These are phyloP conservation scores for Xanthia togata DNA, from an alignment of 2,888 invertebrate species.

Conservation along the genomic window DNA sequence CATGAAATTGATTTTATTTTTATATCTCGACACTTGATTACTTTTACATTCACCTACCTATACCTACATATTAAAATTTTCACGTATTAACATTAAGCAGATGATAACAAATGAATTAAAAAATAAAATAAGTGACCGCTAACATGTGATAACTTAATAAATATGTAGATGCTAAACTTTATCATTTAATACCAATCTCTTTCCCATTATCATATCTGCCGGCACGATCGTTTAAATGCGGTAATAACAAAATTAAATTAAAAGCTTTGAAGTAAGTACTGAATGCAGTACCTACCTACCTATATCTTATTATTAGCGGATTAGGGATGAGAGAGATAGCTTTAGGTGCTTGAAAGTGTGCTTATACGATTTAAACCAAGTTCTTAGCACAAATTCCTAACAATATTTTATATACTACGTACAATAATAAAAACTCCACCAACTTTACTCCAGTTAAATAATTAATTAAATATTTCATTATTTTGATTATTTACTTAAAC, in stretches of 20 bases:
- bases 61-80: conserved; percentile 26
- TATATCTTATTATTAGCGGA: conserved; percentile 17
- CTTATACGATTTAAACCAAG: background rate
- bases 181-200: conserved; percentile 76
- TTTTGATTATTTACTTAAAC: background rate
- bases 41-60: conserved; percentile 6
- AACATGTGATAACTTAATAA: conserved; percentile 73
- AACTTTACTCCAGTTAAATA: background rate
- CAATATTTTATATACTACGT: background rate
- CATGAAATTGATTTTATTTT: conserved; percentile 31
- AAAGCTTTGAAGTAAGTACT: conserved; percentile 29
- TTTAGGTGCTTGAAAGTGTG: background rate
- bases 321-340: conserved; percentile 2
- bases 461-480: background rate
- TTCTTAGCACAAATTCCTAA: background rate
- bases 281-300: conserved; percentile 8
- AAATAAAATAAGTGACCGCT: conserved; percentile 78
- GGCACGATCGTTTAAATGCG: conserved; percentile 70
- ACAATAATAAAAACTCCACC: background rate
- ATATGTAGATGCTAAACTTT: conserved; percentile 72
- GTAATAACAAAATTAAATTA: conserved; percentile 38
- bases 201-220: conserved; percentile 75
- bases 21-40: conserved; percentile 29
- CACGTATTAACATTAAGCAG: conserved; percentile 36
- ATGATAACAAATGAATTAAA: conserved; percentile 58